Conservation (phyloP, 2,888 invertebrate species). For the Malacosoma neustria region DNA sequence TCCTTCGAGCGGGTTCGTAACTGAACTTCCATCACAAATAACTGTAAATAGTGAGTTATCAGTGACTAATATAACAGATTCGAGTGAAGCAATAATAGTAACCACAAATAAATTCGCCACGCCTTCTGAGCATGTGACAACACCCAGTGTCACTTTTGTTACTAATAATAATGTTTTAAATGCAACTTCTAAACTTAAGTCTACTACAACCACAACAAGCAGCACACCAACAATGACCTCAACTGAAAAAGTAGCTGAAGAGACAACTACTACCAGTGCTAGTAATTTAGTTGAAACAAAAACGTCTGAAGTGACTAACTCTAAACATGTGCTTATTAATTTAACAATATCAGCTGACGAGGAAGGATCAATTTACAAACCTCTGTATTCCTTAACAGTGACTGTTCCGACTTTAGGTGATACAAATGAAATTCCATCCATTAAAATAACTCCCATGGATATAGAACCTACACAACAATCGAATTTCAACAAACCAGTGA, state of each 20-base stretch:
- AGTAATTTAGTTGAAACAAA: slow-evolving; percentile 43
- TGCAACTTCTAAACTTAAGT: slow-evolving; percentile 1
- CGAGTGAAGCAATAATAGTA: slow-evolving; percentile 4
- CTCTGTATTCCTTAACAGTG: slow-evolving; percentile 86
- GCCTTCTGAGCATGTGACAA: slow-evolving; percentile 37
- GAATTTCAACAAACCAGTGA: slow-evolving; percentile 55
- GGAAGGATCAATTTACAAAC: slow-evolving; percentile 65
- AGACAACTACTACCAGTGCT: slow-evolving; percentile 23
- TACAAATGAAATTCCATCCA: slow-evolving; percentile 64
- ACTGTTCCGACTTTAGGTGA: slow-evolving; percentile 81
- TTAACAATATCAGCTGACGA: slow-evolving; percentile 85
- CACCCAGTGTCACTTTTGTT: slow-evolving; percentile 27
- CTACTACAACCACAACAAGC: slow-evolving; percentile 17
- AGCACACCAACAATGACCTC: slow-evolving; percentile 8
- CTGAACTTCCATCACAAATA: slow-evolving; percentile 15
- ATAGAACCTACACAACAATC: slow-evolving; percentile 51
- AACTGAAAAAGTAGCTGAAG: slow-evolving; percentile 18
- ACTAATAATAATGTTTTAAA: slow-evolving; percentile 30
- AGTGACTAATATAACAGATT: background rate
- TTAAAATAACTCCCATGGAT: slow-evolving; percentile 71
- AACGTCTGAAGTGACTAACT: slow-evolving; percentile 45
- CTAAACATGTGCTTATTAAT: slow-evolving; percentile 84
- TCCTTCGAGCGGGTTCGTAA: slow-evolving; percentile 12
- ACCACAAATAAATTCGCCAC: slow-evolving; percentile 31
- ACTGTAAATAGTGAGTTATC: slow-evolving; percentile 5